These are phyloP conservation scores for Acholoe squamosa DNA, from an alignment of 2,888 invertebrate genomes.

Conservation along the genomic window DNA sequence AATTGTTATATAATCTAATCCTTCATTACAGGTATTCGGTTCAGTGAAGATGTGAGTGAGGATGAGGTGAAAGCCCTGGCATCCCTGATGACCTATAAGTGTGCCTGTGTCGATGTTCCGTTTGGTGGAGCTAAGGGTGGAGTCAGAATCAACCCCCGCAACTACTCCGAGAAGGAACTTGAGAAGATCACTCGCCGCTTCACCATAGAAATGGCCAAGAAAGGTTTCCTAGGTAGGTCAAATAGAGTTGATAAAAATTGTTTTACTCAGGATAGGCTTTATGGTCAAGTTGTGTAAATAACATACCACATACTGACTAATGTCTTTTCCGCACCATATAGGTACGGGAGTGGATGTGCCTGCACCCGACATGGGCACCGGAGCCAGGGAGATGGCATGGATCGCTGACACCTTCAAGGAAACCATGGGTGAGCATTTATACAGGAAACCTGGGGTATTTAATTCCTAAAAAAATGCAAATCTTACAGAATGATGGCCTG, in stretches of 20 bases:
- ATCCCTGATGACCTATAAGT: constrained; percentile 99
- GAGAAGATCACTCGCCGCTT: constrained; percentile 98
- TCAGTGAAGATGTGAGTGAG: constrained; percentile 93
- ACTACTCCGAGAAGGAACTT: constrained; percentile 94
- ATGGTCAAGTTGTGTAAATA: too few relatives aligned
- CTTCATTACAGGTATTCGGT: constrained; percentile 92
- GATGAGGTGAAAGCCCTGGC: constrained; percentile 98
- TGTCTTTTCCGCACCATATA: too few relatives aligned
- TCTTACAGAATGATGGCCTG: too few relatives aligned
- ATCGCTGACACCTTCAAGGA: constrained; percentile 98
- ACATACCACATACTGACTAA: too few relatives aligned
- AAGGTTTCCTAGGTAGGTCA: constrained; percentile 92
- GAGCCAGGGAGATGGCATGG: constrained; percentile 96
- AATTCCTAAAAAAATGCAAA: too few relatives aligned
- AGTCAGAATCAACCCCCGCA: constrained; percentile 95
- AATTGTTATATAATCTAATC: too few relatives aligned
- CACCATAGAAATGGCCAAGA: constrained; percentile 97
- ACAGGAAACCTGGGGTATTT: too few relatives aligned
- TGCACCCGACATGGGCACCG: constrained; percentile 99
- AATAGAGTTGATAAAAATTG: too few relatives aligned
- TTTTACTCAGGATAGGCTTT: too few relatives aligned
- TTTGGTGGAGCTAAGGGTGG: constrained; percentile 97
- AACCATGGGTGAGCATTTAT: constrained; percentile 87
- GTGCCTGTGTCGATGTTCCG: constrained; percentile 98
- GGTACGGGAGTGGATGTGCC: constrained; percentile 99